Percentiles rank a stretch among this genome's conserved stretches.
These are phyloP conservation scores for Drosophila sucinea DNA, from an alignment of 1,140 invertebrate species.

Conservation along the genomic window DNA sequence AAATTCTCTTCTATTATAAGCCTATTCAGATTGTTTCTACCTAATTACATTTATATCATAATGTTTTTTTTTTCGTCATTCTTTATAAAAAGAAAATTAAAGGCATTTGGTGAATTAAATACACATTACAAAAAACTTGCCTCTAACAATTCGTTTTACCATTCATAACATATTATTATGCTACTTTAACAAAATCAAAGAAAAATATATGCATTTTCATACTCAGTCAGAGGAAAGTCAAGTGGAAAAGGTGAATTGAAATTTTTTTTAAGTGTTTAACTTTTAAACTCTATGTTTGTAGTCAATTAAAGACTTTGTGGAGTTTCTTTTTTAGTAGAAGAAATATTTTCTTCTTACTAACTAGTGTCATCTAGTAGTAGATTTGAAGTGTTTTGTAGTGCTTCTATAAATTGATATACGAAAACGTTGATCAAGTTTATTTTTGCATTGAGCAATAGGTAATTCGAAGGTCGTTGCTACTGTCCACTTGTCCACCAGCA, in stretches of 20 bases:
- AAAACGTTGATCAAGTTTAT: too few species aligned
- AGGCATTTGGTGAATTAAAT: slow-evolving; percentile 75
- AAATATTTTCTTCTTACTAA: too few species aligned
- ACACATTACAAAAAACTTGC: slow-evolving; percentile 24
- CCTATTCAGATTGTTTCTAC: not conserved
- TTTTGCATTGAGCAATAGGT: too few species aligned
- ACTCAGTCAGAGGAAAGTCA: not conserved
- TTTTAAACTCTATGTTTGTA: not conserved
- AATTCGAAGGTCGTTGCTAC: too few species aligned
- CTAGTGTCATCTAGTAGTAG: too few species aligned
- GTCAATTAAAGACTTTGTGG: not conserved
- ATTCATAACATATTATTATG: slow-evolving; percentile 49
- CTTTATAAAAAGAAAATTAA: slow-evolving; percentile 58
- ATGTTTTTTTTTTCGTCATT: slow-evolving; percentile 21
- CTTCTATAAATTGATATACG: too few species aligned
- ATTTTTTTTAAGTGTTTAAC: too few species aligned
- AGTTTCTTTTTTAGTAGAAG: too few species aligned
- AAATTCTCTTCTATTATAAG: not conserved
- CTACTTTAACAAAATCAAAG: slow-evolving; percentile 26
- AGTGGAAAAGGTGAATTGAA: too few species aligned
- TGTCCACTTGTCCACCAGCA: too few species aligned
- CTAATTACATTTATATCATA: slow-evolving; percentile 24
- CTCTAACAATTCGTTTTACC: slow-evolving; percentile 30
- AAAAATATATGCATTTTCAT: not conserved
- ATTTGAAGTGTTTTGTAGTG: too few species aligned